Base-by-base conservation (phyloP, 1,140 invertebrate genomes). In the Zaprionus camerounensis region DNA sequence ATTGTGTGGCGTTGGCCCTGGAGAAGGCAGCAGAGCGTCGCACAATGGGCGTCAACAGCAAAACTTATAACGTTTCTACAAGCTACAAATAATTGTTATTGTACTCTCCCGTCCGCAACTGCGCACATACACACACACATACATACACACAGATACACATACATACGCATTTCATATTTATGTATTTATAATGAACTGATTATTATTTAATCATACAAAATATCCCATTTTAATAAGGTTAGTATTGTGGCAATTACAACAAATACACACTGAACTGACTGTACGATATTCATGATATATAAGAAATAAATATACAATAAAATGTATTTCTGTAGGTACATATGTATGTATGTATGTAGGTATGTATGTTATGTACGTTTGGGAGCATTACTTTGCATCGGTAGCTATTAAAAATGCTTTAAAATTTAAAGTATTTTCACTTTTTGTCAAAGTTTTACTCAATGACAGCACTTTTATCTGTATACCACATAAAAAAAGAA, bases 1-100 rank as follows among this genome's bases (percentile, higher is more conserved):
- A 84, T 84, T 84, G 82, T 84, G 70, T 85, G 78, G 82, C 82
- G 69, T 76, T 67, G 69, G 68, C 68, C 68, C 72, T 58, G 56
- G 74, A 63, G 71, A 59, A 71, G 73, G 78, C 81, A 84, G 20
- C 76, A 56, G 78, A 85, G 81, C 82, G 64, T 70, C 71, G 82
- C 75, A 84, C 82, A 65, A 69, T 86, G 82, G 82, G 78, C 56
- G 20, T 68, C 53, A 67, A 58, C 3, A 49, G 22, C n/a, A 56
- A 36, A n/a, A 26, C 17, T 34, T 46, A 58, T 28, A 36, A 62
- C 20, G 53, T 62, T 62, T 51, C 20, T 64, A 64, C 28, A 41
- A 61, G 28, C 41, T n/a, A 46, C 41, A 46, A 44, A 7, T 55
- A 56, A 56, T 17, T 59, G 63, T 49, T 64, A 76, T 65, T 71